Conservation (phyloP, 2,888 invertebrate species). For the Papilio elwesi region DNA sequence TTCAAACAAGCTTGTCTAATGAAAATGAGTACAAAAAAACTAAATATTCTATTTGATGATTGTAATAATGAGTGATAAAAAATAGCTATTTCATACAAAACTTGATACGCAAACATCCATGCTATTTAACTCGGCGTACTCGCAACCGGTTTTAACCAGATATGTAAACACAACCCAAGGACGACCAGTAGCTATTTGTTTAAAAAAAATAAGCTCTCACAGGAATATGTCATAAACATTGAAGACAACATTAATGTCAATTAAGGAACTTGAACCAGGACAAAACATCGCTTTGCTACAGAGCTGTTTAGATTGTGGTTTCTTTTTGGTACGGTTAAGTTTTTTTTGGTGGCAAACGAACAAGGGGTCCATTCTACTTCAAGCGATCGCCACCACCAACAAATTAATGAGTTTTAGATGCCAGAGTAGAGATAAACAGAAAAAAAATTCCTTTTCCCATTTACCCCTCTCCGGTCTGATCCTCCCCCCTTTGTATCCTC, state of each 20-base stretch:
- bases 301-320: background rate
- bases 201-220: conserved; percentile 14
- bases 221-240: background rate
- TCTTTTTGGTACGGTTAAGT: background rate
- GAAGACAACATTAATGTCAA: background rate
- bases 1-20: background rate
- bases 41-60: background rate
- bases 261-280: background rate
- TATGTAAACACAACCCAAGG: conserved; percentile 15
- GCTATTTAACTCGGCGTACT: conserved; percentile 7
- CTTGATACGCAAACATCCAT: background rate
- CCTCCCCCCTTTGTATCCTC: too few species aligned
- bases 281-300: background rate
- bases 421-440: too few species aligned
- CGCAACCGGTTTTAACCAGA: conserved; percentile 8
- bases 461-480: too few species aligned
- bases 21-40: background rate
- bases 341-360: too few species aligned
- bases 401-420: too few species aligned
- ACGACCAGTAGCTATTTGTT: background rate
- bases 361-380: too few species aligned
- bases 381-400: too few species aligned
- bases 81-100: background rate
- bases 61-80: background rate
- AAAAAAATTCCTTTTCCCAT: too few species aligned